Base-by-base conservation (phyloP, 2,797 vertebrate genomes). In the Spinus pinus region DNA sequence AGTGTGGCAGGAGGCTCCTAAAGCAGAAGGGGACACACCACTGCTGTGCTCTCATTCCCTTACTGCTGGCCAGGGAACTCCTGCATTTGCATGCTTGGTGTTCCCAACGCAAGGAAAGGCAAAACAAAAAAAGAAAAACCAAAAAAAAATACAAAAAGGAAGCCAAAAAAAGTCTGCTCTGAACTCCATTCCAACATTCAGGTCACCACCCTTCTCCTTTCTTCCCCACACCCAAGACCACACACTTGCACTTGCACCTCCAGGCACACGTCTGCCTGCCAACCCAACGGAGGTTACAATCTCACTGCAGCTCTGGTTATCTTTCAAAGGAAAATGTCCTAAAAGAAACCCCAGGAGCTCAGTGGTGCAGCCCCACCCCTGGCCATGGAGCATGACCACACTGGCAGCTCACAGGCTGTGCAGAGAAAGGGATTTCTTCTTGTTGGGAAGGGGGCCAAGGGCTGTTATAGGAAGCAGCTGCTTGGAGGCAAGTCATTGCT, bases 201-300 rank as follows among this genome's bases (percentile, higher is more conserved):
- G 96, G 94, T 95, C 95, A 96, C 75, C 93, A 95, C 88, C 88
- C 93, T 78, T 71, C 91, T 94, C 54, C 81, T 91, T 74, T 91
- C 75, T 89, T 86, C 91, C 91, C 92, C 91, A 92, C 95, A 65
- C 88, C 93, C 94, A 87, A 72, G 95, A 96, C 94, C 94, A 96
- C 95, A 95, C 90, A 94, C 94, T 86, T 33, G 94, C 90, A 69
- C 80, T 92, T 12, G 70, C 71, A 79, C 79, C 94, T 75, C 72
- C 93, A 74, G 96, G 96, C 95, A 18, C 49, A 15, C 4, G 5
- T 47, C 80, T 78, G 90, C 85, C 88, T 95, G 94, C 94, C 96
- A 96, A 22, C 5, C 4, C 37, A 33, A 7, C 10, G 17, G 47
- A 92, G 92, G 61, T 75, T 87, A 10, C 81, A 22, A 93, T 96